Evolutionary conservation across 2,797 vertebrate genomes (phyloP), one percentile per base, ranked within the genome.

Genomic region (Uromys caudimaculatus): DNA sequence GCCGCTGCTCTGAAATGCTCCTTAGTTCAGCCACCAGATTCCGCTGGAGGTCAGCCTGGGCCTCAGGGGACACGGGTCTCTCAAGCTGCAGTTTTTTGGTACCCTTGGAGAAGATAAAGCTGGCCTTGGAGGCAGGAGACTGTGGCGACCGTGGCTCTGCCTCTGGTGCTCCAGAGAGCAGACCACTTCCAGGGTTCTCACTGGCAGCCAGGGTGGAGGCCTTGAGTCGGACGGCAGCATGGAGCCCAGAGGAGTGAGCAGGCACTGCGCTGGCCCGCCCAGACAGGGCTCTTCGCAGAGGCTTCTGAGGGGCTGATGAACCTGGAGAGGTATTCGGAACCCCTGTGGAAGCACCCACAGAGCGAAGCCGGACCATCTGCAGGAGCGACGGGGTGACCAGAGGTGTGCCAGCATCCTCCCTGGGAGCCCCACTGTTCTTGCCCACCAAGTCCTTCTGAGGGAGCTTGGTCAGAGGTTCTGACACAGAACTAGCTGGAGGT

Each of bases 341-440:
- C 76, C 98, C 98, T 0, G 97, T 78, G 0, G 97, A 52, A 0
- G 97, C 73, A 10, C 98, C 98, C 97, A 99, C 98, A 0, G 99
- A 99, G 97, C 99, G 99, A 79, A 99, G 98, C 47, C 99, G 98
- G 88, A 99, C 99, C 99, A 99, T 99, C 98, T 99, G 99, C 97
- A 99, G 99, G 95, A 99, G 98, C 0, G 99, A 99, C 2, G 99
- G 99, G 0, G 99, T 99, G 94, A 99, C 99, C 3, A 99, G 99
- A 78, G 99, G 99, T 94, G 99, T 98, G 96, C 98, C 99, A 4
- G 99, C 99, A 1, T 99, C 99, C 96, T 99, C 99, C 98, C 99
- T 99, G 84, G 99, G 98, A 95, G 95, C 97, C 0, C 99, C 98
- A n/a, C 95, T 73, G 86, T 98, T 98, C 98, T 99, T 99, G 97